Conservation (phyloP, 2,113 vertebrate genomes). For the Pangasianodon hypophthalmus region DNA sequence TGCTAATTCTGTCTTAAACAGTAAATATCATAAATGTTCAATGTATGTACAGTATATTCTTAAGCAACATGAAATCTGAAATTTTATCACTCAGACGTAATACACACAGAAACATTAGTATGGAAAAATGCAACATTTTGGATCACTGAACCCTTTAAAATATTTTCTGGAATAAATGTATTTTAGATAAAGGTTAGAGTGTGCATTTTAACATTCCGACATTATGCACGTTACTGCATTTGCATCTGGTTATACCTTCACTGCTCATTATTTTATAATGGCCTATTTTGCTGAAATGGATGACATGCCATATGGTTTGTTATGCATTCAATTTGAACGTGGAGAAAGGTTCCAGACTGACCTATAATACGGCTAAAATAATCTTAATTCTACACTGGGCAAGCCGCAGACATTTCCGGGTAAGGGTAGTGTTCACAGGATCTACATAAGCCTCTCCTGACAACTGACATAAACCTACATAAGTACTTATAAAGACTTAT, state of each 20-base stretch:
- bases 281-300: background rate
- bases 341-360: slow-evolving; percentile 1
- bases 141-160: slow-evolving; percentile 4
- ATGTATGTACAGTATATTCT: background rate
- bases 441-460: background rate
- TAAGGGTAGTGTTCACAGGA: background rate
- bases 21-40: background rate
- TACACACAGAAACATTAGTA: background rate
- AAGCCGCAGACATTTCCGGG: background rate
- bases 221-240: slow-evolving; percentile 27
- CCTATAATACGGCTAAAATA: background rate
- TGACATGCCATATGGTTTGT: background rate
- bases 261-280: slow-evolving; percentile 16
- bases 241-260: slow-evolving; percentile 14
- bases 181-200: slow-evolving; percentile 22
- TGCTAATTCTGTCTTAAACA: background rate
- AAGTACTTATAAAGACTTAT: background rate
- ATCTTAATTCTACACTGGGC: background rate
- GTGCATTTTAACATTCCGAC: slow-evolving; percentile 13
- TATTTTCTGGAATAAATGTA: slow-evolving; percentile 21
- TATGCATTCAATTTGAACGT: background rate
- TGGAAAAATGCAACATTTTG: slow-evolving; percentile 23
- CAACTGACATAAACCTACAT: background rate
- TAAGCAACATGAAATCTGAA: background rate
- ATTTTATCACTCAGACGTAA: background rate